These are phyloP conservation scores for Elachura formosa DNA, from an alignment of 2,113 vertebrate species.

Conservation along the genomic window DNA sequence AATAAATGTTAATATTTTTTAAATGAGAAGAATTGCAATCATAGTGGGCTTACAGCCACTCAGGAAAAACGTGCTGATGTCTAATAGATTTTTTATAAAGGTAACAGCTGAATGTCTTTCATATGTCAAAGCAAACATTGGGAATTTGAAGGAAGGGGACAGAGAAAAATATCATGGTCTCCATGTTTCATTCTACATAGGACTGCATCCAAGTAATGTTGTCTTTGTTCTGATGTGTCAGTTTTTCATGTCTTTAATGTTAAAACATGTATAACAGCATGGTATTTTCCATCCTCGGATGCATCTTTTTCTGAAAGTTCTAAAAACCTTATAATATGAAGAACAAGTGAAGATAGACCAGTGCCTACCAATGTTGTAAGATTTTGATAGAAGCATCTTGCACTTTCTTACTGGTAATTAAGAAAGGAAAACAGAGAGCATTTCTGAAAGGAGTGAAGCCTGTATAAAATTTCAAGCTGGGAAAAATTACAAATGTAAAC, in stretches of 20 bases:
- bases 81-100: not conserved
- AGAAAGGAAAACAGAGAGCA: not conserved
- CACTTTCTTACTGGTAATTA: not conserved
- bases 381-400: not conserved
- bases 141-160: not conserved
- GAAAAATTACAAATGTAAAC: not conserved
- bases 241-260: not conserved
- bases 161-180: not conserved
- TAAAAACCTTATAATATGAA: not conserved
- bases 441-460: not conserved
- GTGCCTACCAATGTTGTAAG: not conserved
- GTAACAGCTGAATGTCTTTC: not conserved
- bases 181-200: not conserved
- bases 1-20: not conserved
- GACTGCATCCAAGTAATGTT: not conserved
- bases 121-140: not conserved
- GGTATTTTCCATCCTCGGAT: not conserved
- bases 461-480: not conserved
- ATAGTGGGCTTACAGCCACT: fast-evolving
- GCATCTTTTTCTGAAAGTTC: not conserved
- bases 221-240: not conserved
- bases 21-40: not conserved
- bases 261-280: not conserved
- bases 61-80: not conserved
- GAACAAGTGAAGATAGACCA: not conserved